Base-by-base conservation (phyloP, 1,140 invertebrate genomes). In the Leptopilina clavipes region DNA sequence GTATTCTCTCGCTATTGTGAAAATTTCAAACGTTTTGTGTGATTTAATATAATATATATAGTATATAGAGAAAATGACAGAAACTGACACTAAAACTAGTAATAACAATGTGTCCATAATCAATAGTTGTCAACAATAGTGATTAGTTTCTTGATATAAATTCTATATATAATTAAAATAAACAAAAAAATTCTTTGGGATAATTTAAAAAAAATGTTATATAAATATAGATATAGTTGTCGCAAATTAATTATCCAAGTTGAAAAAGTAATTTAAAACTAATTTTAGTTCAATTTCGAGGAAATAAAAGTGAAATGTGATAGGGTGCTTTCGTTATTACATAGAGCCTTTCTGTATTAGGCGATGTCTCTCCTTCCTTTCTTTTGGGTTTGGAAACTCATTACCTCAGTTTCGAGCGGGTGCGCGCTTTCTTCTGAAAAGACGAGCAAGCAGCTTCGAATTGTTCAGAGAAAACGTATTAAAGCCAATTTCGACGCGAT, bases 401-500 rank as follows among this genome's bases (percentile, higher is more conserved):
- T 59, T 59, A 59, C 19, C 54, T 59, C 54, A 59, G 54, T 59
- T 59, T 59, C 54, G 54, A 59, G 54, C 54, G 54, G 19, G 19
- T 22, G 54, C 54, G 19, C 18, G 54, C 19, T 22, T 59, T 59
- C 19, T 59, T 59, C 54, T 59, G 54, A 19, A 59, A n/a, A 59
- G 54, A 22, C 18, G 54, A 59, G 54, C n/a, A 19, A 22, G 54
- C 54, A 19, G 54, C 54, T 59, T 59, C 54, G 54, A 59, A 59
- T 59, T 59, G 54, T 59, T 59, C 18, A 59, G 54, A 59, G 54
- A 59, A 59, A 59, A 59, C 54, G 54, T 59, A 59, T 59, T 22
- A 59, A 59, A 59, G 54, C 54, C 54, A 59, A 59, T 59, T 59
- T 22, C 19, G 54, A 59, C 54, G 54, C 54, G 54, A 59, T 59